Evolutionary conservation across 2,113 vertebrate species (phyloP).

Genomic region (Eidolon helvum): DNA sequence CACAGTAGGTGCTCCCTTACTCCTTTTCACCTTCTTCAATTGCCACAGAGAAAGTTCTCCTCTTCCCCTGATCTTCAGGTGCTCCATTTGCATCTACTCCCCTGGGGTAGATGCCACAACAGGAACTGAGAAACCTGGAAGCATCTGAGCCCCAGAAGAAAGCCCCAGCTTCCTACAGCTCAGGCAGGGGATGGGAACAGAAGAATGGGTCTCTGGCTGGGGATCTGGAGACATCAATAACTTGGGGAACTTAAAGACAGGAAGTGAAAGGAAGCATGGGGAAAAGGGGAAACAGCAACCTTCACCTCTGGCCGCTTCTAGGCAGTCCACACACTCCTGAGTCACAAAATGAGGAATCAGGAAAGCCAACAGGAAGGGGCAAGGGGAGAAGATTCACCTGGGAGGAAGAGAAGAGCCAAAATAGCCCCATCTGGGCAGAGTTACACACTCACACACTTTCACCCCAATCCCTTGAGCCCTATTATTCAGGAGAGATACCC

Average conservation of each 20-base stretch:
- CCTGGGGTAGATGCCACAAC: not conserved
- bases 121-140: not conserved
- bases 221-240: not conserved
- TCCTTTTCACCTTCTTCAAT: not conserved
- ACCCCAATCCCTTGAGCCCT: not conserved
- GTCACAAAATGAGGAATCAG: not conserved
- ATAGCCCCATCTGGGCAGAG: not conserved
- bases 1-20: not conserved
- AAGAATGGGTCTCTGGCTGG: not conserved
- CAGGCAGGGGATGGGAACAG: no score
- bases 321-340: not conserved
- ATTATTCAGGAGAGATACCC: not conserved
- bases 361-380: not conserved
- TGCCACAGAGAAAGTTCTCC: not conserved
- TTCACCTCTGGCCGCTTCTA: not conserved
- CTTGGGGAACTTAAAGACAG: not conserved
- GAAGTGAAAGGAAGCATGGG: slow-evolving; percentile 1
- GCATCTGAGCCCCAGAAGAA: not conserved
- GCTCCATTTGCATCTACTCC: not conserved
- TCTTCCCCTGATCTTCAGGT: not conserved
- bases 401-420: not conserved
- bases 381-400: no score
- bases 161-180: not conserved
- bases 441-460: no score
- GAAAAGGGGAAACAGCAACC: not conserved